phyloP scores from a whole-genome alignment of 2,113 vertebrate species.

The Nannospalax galili region DNA sequence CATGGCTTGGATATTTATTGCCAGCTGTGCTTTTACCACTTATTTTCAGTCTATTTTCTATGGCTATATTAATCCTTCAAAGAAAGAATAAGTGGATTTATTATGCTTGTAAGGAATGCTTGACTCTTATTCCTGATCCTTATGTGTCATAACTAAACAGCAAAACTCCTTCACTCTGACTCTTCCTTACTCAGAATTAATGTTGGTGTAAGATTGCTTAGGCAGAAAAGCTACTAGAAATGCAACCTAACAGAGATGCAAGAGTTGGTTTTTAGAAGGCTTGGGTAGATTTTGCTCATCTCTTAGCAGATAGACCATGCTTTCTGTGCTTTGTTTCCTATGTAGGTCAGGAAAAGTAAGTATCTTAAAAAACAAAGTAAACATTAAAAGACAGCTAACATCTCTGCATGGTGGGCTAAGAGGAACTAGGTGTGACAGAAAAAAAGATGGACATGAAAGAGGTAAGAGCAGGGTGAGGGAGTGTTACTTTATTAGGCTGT shows the following conservation, averaged over 20 bases:
- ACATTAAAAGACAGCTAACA: background rate
- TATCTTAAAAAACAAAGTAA: background rate
- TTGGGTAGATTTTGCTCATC: background rate
- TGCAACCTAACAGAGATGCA: background rate
- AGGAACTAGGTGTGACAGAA: background rate
- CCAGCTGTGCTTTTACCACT: background rate
- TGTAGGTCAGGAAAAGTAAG: background rate
- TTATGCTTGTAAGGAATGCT: background rate
- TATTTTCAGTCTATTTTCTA: background rate
- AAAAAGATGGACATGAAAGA: background rate
- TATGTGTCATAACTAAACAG: background rate
- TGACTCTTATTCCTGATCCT: background rate
- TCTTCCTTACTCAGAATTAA: background rate
- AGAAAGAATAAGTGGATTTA: background rate
- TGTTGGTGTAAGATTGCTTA: background rate
- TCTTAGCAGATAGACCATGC: background rate
- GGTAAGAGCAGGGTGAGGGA: background rate
- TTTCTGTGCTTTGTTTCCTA: background rate
- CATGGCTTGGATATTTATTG: background rate
- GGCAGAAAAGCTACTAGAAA: background rate
- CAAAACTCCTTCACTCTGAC: background rate
- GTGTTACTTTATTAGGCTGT: background rate
- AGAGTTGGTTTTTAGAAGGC: background rate
- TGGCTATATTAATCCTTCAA: background rate
- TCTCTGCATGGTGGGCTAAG: background rate